Conservation (phyloP, 37 sponge, comb jelly and placozoan genomes). For the Diacarnus erythraeanus region DNA sequence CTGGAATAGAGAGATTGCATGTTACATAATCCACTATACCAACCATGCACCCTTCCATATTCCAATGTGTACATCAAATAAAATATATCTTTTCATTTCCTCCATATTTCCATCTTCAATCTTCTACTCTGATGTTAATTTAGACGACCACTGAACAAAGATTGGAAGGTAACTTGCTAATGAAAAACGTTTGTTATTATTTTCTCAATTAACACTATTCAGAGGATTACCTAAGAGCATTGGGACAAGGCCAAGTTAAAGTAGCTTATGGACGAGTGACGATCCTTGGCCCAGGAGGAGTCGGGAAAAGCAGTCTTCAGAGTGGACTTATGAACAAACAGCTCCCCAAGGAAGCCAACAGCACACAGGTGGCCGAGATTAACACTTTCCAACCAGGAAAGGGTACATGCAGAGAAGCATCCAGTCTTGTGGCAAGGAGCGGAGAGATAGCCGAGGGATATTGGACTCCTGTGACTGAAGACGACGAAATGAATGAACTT, state of each 20-base stretch:
- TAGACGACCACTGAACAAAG: too few species aligned
- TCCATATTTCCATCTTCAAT: too few species aligned
- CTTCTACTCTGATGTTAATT: too few species aligned
- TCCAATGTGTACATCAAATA: too few species aligned
- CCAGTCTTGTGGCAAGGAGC: neutral
- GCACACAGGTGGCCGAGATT: constrained; percentile 27
- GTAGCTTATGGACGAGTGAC: constrained; percentile 46
- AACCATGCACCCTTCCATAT: too few species aligned
- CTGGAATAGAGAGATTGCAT: too few species aligned
- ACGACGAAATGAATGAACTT: constrained; percentile 24
- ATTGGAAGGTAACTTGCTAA: too few species aligned
- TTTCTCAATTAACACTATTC: too few species aligned
- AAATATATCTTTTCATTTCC: too few species aligned
- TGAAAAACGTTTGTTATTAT: too few species aligned
- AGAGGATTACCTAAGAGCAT: constrained; percentile 26
- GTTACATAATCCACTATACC: too few species aligned
- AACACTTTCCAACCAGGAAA: neutral
- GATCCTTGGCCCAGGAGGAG: constrained; percentile 40
- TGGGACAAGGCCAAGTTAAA: constrained; percentile 9
- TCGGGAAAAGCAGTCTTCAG: constrained; percentile 36
- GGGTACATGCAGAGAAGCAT: neutral
- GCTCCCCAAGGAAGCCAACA: neutral
- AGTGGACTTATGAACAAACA: constrained; percentile 13
- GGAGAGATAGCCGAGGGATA: neutral
- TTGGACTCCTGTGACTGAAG: constrained; percentile 14